Percentiles rank a stretch among this genome's conserved stretches.
Evolutionary conservation across 1,140 invertebrate species (phyloP).

Genomic region (Pemphigus obesinymphae): DNA sequence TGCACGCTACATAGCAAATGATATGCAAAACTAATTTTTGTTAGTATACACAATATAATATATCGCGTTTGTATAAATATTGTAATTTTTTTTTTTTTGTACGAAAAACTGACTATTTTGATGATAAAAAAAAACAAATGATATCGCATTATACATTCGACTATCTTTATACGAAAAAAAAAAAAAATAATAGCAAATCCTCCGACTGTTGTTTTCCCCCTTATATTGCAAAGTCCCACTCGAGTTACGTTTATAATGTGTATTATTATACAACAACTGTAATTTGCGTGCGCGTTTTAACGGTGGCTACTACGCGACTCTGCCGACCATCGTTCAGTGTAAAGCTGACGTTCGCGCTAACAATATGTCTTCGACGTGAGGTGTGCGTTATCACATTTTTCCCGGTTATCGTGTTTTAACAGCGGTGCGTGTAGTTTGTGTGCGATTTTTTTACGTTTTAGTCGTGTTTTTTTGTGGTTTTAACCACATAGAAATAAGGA

Average conservation of each 20-base stretch:
- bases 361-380: background rate
- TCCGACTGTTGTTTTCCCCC: background rate
- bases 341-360: slow-evolving; percentile 3
- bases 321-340: slow-evolving; percentile 5
- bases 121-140: no score
- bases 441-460: background rate
- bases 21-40: no score
- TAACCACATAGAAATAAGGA: no score
- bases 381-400: slow-evolving; percentile 15
- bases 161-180: background rate
- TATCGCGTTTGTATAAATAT: no score
- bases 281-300: slow-evolving; percentile 9
- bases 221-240: slow-evolving; percentile 12
- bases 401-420: background rate
- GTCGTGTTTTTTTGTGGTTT: background rate
- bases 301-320: background rate
- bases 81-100: background rate
- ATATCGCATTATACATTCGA: background rate
- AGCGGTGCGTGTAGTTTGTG: slow-evolving; percentile 11
- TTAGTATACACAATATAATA: no score
- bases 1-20: no score
- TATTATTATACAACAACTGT: slow-evolving; percentile 4
- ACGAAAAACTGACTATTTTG: background rate
- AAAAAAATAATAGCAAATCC: background rate
- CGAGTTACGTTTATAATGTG: background rate